These are phyloP conservation scores for Calonectris borealis DNA, from an alignment of 2,113 vertebrate genomes.

Conservation along the genomic window DNA sequence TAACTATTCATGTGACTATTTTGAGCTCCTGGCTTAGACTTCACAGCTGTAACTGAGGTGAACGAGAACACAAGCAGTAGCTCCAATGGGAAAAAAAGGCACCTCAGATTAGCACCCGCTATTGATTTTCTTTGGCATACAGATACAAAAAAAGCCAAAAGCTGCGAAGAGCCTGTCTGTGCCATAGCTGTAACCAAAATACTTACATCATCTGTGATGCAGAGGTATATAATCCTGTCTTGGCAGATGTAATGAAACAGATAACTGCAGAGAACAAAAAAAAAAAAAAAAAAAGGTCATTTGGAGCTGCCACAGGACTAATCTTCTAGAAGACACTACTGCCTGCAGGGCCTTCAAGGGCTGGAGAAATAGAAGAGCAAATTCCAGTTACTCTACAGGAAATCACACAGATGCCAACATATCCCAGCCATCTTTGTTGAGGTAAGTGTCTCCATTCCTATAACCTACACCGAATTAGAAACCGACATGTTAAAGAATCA, in stretches of 20 bases:
- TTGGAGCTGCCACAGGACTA: neutral
- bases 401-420: neutral
- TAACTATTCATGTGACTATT: too few relatives aligned
- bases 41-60: neutral
- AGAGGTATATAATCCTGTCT: constrained; percentile 97
- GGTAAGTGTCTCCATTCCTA: neutral
- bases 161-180: neutral
- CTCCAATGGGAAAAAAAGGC: neutral
- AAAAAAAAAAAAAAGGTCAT: neutral
- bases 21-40: neutral
- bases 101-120: neutral
- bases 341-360: neutral
- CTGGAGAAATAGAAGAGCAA: neutral
- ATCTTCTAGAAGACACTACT: neutral
- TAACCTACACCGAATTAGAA: neutral
- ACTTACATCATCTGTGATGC: constrained; percentile 99
- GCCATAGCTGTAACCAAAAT: neutral
- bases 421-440: neutral
- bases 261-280: constrained; percentile 80
- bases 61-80: neutral
- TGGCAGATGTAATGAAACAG: constrained; percentile 99
- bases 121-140: neutral
- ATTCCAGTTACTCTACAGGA: neutral
- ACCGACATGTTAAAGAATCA: too few relatives aligned
- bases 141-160: neutral